A percentile compares a stretch with the other conserved stretches of the same genome.
Conservation (phyloP, 1,140 invertebrate species). For the Leptinotarsa defecta region DNA sequence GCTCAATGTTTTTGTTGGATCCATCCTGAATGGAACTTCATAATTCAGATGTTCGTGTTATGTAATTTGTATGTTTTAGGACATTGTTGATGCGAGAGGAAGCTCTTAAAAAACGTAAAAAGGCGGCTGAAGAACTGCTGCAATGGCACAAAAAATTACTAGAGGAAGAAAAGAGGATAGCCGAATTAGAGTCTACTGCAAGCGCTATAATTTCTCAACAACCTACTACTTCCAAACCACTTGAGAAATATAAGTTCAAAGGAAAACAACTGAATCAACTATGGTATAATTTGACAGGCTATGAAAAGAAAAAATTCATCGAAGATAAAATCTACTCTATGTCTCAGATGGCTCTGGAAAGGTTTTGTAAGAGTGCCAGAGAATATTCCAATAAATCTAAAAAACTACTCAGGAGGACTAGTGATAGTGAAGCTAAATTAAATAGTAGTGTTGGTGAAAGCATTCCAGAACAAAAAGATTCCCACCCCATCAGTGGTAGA, state of each 20-base stretch:
- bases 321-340: conserved; percentile 42
- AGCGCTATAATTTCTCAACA: conserved; percentile 48
- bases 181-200: conserved; percentile 49
- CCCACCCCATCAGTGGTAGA: neutral
- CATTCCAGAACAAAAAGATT: conserved; percentile 26
- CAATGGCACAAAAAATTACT: conserved; percentile 54
- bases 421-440: conserved; percentile 14
- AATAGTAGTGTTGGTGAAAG: conserved; percentile 28
- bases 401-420: neutral
- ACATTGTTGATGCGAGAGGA: conserved; percentile 52
- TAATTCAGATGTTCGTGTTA: neutral
- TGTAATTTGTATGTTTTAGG: conserved; percentile 41
- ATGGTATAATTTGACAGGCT: conserved; percentile 43
- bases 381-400: conserved; percentile 30
- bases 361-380: conserved; percentile 42
- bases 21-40: neutral
- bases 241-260: conserved; percentile 35
- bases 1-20: too few species aligned
- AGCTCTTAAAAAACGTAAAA: conserved; percentile 51
- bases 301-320: conserved; percentile 39
- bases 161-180: conserved; percentile 53
- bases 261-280: conserved; percentile 44
- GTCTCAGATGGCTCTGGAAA: conserved; percentile 39
- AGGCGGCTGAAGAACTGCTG: conserved; percentile 52
- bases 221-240: conserved; percentile 23